phyloP scores from a whole-genome alignment of 2,888 invertebrate genomes.

The Synanthedon myopaeformis region DNA sequence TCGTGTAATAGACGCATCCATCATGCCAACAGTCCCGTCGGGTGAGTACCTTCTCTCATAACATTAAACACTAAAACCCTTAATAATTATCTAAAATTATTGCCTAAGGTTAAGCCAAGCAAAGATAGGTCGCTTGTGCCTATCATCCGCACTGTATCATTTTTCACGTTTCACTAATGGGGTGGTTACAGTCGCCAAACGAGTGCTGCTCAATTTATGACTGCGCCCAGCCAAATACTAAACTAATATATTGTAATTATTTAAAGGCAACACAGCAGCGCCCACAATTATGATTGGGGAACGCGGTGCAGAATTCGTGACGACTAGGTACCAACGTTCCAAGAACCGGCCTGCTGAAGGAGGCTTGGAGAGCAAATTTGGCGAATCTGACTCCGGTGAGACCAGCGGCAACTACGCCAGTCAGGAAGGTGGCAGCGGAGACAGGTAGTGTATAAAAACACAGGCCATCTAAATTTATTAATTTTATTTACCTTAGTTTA shows the following conservation, averaged over 20 bases:
- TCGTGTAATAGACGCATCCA: constrained; percentile 71
- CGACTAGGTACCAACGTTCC: constrained; percentile 48
- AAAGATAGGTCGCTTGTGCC: too few species aligned
- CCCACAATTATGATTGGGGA: constrained; percentile 73
- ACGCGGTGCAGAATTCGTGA: constrained; percentile 64
- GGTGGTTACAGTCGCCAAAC: too few species aligned
- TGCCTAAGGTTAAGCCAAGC: too few species aligned
- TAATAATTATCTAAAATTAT: too few species aligned
- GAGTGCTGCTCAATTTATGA: too few species aligned
- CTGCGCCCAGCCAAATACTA: too few species aligned
- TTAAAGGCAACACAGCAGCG: constrained; percentile 67
- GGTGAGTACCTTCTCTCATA: constrained; percentile 27
- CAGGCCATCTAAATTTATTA: too few species aligned
- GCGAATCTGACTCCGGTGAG: constrained; percentile 8
- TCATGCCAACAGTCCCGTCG: constrained; percentile 66
- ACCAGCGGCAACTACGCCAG: constrained; percentile 11
- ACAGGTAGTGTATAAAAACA: constrained; percentile 5
- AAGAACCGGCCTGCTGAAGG: constrained; percentile 23
- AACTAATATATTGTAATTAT: neutral
- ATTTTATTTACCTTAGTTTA: too few species aligned
- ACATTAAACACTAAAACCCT: too few species aligned
- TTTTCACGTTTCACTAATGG: too few species aligned
- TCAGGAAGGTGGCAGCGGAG: constrained; percentile 11
- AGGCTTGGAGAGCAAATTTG: constrained; percentile 23
- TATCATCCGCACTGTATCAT: too few species aligned